phyloP scores from a whole-genome alignment of 2,888 invertebrate species.

The Cremastinae sp. region DNA sequence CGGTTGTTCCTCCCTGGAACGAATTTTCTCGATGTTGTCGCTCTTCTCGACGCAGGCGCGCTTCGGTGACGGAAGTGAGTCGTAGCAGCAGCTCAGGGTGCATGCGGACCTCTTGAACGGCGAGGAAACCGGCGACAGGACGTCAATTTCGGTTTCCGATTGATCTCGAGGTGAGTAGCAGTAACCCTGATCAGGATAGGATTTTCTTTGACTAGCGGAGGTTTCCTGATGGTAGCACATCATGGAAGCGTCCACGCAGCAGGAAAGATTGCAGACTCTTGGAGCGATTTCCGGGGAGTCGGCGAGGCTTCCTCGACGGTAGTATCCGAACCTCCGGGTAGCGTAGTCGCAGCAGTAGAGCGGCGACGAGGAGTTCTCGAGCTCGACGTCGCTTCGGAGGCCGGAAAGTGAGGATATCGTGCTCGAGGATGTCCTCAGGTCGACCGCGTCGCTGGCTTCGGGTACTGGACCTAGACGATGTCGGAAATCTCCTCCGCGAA shows the following conservation, averaged over 20 bases:
- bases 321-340: conserved; percentile 63
- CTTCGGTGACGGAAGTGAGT: conserved; percentile 67
- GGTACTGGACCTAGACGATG: conserved; percentile 76
- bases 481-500: conserved; percentile 73
- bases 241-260: conserved; percentile 69
- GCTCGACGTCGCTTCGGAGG: conserved; percentile 67
- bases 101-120: conserved; percentile 68
- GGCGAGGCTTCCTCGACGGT: conserved; percentile 59
- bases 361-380: conserved; percentile 65
- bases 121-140: conserved; percentile 41
- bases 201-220: conserved; percentile 65
- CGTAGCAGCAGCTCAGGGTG: conserved; percentile 69
- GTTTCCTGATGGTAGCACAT: conserved; percentile 52
- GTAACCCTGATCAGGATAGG: conserved; percentile 66
- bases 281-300: conserved; percentile 61
- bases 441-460: conserved; percentile 70
- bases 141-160: conserved; percentile 48
- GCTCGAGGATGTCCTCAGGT: conserved; percentile 69
- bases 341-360: conserved; percentile 68
- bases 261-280: conserved; percentile 69
- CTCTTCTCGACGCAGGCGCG: conserved; percentile 65
- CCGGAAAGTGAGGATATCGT: conserved; percentile 27
- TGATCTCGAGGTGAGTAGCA: conserved; percentile 71
- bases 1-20: conserved; percentile 65
- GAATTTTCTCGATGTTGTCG: conserved; percentile 56